phyloP scores from a whole-genome alignment of 2,888 invertebrate genomes.

The Noctua fimbriata region DNA sequence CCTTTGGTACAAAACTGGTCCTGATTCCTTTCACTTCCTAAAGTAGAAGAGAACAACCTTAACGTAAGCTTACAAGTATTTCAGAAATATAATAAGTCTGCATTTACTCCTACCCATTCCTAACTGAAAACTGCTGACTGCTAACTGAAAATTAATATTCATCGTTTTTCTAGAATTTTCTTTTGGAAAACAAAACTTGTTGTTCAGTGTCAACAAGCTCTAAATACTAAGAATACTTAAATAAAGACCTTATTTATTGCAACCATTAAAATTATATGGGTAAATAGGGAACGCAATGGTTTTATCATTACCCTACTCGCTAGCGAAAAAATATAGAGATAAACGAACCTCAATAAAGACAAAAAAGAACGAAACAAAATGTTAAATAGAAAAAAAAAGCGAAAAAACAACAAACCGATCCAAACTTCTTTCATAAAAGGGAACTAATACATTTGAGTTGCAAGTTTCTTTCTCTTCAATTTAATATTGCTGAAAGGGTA shows the following conservation, averaged over 20 bases:
- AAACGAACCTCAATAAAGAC: constrained; percentile 21
- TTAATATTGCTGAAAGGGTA: constrained; percentile 84
- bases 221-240: not conserved
- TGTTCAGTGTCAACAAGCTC: not conserved
- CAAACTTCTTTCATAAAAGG: constrained; percentile 73
- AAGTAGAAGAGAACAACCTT: not conserved
- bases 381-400: constrained; percentile 32
- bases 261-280: not conserved
- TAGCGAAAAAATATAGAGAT: not conserved
- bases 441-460: constrained; percentile 75
- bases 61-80: not conserved
- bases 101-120: not conserved
- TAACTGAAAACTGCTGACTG: no score
- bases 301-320: not conserved
- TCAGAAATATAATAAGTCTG: not conserved
- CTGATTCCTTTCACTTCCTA: not conserved
- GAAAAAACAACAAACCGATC: constrained; percentile 60
- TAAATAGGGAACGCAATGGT: not conserved
- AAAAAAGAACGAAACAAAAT: constrained; percentile 40
- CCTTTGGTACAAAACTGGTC: not conserved
- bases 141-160: not conserved
- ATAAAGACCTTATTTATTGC: not conserved
- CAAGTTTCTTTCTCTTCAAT: constrained; percentile 71
- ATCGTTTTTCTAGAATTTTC: not conserved
- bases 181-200: not conserved